A percentile compares a stretch with the other conserved stretches of the same genome.
Evolutionary conservation across 1,140 invertebrate genomes (phyloP).

Genomic region (Coboldia fuscipes): DNA sequence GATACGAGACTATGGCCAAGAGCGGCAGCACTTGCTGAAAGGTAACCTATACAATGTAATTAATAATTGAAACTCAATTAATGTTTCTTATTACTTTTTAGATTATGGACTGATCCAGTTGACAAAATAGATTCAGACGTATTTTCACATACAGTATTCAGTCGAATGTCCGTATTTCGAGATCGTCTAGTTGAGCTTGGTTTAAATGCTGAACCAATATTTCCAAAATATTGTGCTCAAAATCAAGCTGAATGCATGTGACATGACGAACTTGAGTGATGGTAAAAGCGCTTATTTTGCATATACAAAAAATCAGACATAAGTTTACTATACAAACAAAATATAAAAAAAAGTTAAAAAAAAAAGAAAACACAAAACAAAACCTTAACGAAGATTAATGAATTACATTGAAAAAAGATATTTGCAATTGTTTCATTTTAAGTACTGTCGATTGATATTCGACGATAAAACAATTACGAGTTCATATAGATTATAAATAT

Average conservation of each 20-base stretch:
- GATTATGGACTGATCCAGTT: conserved; percentile 19
- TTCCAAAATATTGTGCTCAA: conserved; percentile 46
- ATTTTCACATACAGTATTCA: conserved; percentile 16
- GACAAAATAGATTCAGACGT: conserved; percentile 17
- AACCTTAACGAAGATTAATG: no score
- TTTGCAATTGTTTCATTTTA: no score
- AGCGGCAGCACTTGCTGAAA: conserved; percentile 38
- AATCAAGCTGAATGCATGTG: conserved; percentile 28
- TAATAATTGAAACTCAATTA: neutral
- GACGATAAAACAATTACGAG: no score
- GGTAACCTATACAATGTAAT: conserved; percentile 9
- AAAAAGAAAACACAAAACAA: no score
- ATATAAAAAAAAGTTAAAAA: no score
- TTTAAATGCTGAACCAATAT: conserved; percentile 38
- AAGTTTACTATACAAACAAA: no score
- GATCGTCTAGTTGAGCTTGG: conserved; percentile 34
- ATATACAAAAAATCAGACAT: no score
- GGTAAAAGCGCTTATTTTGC: no score
- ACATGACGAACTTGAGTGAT: conserved; percentile 6
- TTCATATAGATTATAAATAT: no score
- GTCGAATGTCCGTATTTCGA: conserved; percentile 18
- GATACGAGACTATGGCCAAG: conserved; percentile 48
- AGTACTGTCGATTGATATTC: no score
- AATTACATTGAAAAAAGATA: no score
- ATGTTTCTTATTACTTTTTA: conserved; percentile 2